phyloP scores from a whole-genome alignment of 2,888 invertebrate species.

The Drosophila aldrichi region DNA sequence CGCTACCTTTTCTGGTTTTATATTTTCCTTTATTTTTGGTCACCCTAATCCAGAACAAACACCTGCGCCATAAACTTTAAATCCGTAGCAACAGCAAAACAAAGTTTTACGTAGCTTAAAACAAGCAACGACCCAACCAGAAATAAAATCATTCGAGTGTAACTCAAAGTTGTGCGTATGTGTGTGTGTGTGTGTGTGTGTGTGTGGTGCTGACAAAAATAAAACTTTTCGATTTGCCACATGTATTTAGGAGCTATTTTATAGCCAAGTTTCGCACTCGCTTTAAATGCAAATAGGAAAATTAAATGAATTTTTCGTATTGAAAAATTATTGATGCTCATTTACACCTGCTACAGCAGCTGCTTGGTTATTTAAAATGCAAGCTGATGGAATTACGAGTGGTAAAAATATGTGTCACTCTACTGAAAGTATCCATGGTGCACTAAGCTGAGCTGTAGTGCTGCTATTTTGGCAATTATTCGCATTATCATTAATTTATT shows the following conservation, averaged over 20 bases:
- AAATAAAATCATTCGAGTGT: slow-evolving; percentile 76
- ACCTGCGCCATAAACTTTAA: slow-evolving; percentile 79
- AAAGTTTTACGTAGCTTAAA: slow-evolving; percentile 64
- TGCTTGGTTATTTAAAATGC: slow-evolving; percentile 11
- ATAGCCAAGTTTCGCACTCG: slow-evolving; percentile 13
- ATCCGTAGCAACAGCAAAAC: slow-evolving; percentile 52
- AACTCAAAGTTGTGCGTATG: slow-evolving; percentile 42
- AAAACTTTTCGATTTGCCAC: slow-evolving; percentile 67
- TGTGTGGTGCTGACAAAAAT: slow-evolving; percentile 37
- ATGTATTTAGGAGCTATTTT: slow-evolving; percentile 56
- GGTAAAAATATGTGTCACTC: slow-evolving; percentile 7
- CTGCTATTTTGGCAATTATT: slow-evolving; percentile 35
- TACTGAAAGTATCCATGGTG: slow-evolving; percentile 16
- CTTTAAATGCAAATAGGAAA: slow-evolving; percentile 44
- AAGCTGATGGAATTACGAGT: slow-evolving; percentile 14
- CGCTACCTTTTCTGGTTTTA: slow-evolving; percentile 14
- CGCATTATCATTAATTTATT: slow-evolving; percentile 77
- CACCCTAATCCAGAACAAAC: slow-evolving; percentile 59
- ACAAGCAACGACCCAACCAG: slow-evolving; percentile 50
- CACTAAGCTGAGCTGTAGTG: slow-evolving; percentile 33
- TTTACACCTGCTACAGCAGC: slow-evolving; percentile 18
- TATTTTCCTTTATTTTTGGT: slow-evolving; percentile 27
- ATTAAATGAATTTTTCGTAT: slow-evolving; percentile 23
- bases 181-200: slow-evolving; percentile 18
- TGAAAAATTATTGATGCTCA: slow-evolving; percentile 21